Conservation (phyloP, 2,797 vertebrate species). For the Bryconaethiops microstoma region DNA sequence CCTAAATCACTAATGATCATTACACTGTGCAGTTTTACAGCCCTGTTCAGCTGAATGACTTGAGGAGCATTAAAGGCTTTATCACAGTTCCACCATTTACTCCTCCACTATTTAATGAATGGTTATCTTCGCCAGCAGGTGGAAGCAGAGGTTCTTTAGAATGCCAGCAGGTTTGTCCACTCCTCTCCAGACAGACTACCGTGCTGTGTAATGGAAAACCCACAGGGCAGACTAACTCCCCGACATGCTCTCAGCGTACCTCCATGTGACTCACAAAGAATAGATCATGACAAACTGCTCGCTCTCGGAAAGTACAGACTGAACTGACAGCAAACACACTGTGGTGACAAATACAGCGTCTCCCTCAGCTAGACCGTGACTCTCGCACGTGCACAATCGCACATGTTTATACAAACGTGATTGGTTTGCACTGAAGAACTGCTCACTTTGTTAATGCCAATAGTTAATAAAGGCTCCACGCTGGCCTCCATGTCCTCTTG, state of each 20-base stretch:
- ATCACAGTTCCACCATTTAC: constrained; percentile 28
- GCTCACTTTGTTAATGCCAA: constrained; percentile 89
- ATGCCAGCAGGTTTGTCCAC: not conserved
- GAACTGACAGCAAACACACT: not conserved
- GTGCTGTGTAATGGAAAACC: constrained; percentile 1
- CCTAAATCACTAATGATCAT: too few species aligned
- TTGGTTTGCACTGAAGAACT: not conserved
- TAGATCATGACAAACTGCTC: not conserved
- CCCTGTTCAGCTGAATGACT: too few species aligned
- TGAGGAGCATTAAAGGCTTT: too few species aligned
- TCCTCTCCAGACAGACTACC: not conserved
- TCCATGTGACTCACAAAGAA: not conserved
- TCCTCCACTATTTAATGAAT: not conserved
- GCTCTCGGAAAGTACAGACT: not conserved
- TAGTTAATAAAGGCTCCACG: constrained; percentile 86
- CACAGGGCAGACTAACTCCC: constrained; percentile 36
- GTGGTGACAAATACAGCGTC: not conserved
- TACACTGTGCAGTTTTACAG: too few species aligned
- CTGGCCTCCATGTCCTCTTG: constrained; percentile 79
- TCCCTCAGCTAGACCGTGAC: not conserved
- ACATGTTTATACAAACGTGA: not conserved
- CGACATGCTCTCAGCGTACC: constrained; percentile 15
- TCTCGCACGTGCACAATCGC: not conserved
- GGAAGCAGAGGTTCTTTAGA: constrained; percentile 63
- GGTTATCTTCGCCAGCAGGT: constrained; percentile 62